These are phyloP conservation scores for Turdus rufiventris DNA, from an alignment of 2,113 vertebrate species.

Conservation along the genomic window DNA sequence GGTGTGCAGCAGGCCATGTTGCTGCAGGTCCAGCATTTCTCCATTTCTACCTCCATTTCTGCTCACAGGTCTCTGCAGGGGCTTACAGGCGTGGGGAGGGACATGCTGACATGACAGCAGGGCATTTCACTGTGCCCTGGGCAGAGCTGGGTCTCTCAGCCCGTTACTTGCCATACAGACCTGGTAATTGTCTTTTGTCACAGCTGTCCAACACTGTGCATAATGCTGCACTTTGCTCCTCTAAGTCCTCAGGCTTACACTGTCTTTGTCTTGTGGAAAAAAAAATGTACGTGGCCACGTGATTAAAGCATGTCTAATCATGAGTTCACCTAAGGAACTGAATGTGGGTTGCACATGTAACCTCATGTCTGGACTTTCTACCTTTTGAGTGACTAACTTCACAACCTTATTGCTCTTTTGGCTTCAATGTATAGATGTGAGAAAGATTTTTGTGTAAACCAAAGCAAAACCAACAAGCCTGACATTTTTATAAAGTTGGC, in stretches of 20 bases:
- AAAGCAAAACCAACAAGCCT: neutral
- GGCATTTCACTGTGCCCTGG: neutral
- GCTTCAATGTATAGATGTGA: neutral
- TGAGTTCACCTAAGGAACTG: neutral
- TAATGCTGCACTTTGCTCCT: neutral
- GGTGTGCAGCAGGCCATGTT: neutral
- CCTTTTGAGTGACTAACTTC: neutral
- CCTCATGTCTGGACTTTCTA: neutral
- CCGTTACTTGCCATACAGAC: neutral
- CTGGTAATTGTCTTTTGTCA: neutral
- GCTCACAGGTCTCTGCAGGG: neutral
- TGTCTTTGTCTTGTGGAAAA: neutral
- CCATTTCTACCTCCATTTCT: neutral
- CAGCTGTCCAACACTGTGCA: neutral
- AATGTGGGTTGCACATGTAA: constrained; percentile 4
- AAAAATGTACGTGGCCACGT: neutral
- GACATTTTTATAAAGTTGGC: neutral
- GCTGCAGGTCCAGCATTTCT: neutral
- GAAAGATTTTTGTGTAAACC: neutral
- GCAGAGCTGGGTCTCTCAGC: neutral
- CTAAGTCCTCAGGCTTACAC: neutral
- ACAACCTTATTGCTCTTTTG: neutral
- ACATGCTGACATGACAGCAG: neutral
- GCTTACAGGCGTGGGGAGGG: neutral
- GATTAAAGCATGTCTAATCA: constrained; percentile 8